phyloP scores from a whole-genome alignment of 2,797 vertebrate species.

The Mus minutoides region DNA sequence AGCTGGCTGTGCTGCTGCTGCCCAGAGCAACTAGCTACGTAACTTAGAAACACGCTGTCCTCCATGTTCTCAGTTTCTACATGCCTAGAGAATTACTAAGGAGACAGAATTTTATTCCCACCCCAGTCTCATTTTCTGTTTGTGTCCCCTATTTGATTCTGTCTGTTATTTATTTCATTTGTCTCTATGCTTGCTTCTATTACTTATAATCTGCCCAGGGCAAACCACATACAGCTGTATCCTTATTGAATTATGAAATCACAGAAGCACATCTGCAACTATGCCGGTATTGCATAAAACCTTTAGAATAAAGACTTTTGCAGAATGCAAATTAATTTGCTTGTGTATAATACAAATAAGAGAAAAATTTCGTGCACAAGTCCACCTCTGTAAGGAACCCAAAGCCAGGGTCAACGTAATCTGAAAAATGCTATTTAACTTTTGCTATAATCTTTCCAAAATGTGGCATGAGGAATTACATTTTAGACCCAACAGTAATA shows the following conservation, averaged over 20 bases:
- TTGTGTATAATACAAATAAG: conserved; percentile 29
- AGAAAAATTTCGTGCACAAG: background rate
- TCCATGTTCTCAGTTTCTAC: background rate
- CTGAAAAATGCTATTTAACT: conserved; percentile 20
- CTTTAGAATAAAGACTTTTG: conserved; percentile 55
- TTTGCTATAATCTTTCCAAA: conserved; percentile 55
- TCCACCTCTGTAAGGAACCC: background rate
- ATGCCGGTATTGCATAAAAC: background rate
- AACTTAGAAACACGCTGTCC: background rate
- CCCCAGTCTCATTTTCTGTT: conserved; percentile 6
- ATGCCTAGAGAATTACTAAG: background rate
- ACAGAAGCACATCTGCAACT: conserved; percentile 45
- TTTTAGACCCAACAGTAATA: background rate
- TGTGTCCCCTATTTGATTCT: background rate
- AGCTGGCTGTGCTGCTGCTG: conserved; percentile 1
- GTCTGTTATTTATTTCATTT: background rate
- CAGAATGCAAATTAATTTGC: conserved; percentile 54
- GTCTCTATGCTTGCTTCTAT: background rate
- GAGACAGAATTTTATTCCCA: background rate
- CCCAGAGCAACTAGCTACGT: background rate
- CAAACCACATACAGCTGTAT: background rate
- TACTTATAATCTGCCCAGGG: background rate
- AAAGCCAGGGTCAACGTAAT: conserved; percentile 47
- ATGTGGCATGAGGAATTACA: background rate
- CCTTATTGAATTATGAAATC: conserved; percentile 55